Evolutionary conservation across 2,797 vertebrate species (phyloP).

Genomic region (Emys orbicularis): DNA sequence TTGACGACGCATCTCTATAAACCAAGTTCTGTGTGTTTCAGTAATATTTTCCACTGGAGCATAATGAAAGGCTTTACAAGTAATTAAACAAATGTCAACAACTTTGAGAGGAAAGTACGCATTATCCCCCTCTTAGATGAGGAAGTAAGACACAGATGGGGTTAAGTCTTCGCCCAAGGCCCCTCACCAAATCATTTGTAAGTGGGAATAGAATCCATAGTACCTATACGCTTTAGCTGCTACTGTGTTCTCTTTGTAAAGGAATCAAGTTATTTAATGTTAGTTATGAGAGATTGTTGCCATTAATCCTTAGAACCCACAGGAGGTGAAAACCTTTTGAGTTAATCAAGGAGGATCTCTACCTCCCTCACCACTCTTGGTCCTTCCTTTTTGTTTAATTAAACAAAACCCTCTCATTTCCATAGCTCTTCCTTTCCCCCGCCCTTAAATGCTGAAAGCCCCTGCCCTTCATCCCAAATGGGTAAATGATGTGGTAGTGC

Average conservation of each 20-base stretch:
- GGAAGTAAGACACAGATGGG: neutral
- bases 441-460: neutral
- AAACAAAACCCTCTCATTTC: neutral
- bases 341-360: neutral
- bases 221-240: neutral
- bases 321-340: neutral
- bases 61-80: neutral
- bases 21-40: neutral
- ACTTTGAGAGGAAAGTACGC: neutral
- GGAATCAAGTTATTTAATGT: neutral
- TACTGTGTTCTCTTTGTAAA: neutral
- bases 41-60: neutral
- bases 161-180: neutral
- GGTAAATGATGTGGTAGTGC: neutral
- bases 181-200: neutral
- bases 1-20: neutral
- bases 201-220: neutral
- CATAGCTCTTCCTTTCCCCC: neutral
- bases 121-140: neutral
- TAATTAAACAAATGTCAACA: neutral
- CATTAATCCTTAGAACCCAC: neutral
- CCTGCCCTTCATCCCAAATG: neutral
- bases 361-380: neutral
- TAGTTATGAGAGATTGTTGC: neutral
- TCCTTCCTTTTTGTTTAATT: neutral